Evolutionary conservation across 2,888 invertebrate species (phyloP).

Genomic region (Diaphora mendica): DNA sequence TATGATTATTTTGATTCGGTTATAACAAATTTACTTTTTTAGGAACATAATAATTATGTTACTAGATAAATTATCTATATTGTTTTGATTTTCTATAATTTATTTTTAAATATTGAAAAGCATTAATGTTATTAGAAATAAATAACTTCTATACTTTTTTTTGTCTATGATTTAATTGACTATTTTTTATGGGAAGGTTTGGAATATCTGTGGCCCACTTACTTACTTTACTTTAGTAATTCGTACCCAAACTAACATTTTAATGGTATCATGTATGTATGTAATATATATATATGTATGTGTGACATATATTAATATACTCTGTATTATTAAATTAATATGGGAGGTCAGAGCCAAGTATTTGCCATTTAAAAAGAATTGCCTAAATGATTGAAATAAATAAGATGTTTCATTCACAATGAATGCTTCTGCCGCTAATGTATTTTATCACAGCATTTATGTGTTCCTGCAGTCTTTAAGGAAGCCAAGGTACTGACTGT

Average conservation of each 20-base stretch:
- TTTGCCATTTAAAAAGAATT: constrained; percentile 24
- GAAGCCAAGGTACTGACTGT: constrained; percentile 28
- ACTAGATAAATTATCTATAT: too few species aligned
- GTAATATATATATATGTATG: background rate
- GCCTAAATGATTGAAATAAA: background rate
- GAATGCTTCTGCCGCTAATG: background rate
- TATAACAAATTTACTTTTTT: too few species aligned
- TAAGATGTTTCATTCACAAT: constrained; percentile 18
- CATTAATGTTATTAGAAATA: too few species aligned
- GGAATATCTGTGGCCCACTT: too few species aligned
- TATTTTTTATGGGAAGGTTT: too few species aligned
- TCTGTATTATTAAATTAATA: background rate
- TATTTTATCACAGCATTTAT: constrained; percentile 34
- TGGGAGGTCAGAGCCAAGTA: constrained; percentile 20
- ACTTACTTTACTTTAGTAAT: background rate
- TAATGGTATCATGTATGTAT: background rate
- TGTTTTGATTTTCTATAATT: too few species aligned
- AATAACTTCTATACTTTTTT: too few species aligned
- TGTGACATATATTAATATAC: background rate
- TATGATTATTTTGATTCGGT: too few species aligned
- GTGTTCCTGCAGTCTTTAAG: constrained; percentile 35
- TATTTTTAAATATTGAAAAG: too few species aligned
- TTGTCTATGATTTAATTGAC: too few species aligned
- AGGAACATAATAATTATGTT: too few species aligned
- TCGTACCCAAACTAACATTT: background rate